Percentiles rank a stretch among this genome's conserved stretches.
Conservation (phyloP, 2,888 invertebrate genomes). For the Andrena bucephala region DNA sequence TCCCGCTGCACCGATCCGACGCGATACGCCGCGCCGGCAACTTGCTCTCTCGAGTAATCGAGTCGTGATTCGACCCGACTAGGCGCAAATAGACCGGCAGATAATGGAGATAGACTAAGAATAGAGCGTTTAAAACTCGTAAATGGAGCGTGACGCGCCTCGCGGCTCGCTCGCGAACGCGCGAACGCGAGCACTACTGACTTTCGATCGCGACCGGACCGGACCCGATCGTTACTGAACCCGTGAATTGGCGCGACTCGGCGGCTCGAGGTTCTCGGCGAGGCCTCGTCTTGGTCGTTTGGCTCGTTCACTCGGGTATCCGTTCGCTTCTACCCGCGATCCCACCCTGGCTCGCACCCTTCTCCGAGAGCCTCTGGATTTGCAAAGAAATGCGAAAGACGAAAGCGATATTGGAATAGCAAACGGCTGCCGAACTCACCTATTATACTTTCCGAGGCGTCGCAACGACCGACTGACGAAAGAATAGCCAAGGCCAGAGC, state of each 20-base stretch:
- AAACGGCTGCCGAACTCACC: slow-evolving; percentile 69
- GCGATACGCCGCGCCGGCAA: slow-evolving; percentile 9
- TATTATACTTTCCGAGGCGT: slow-evolving; percentile 80
- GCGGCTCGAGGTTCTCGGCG: not conserved
- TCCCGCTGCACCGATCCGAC: not conserved
- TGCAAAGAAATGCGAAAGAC: too few relatives aligned
- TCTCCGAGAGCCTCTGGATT: too few relatives aligned
- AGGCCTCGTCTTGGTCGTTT: too few relatives aligned
- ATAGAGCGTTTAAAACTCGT: slow-evolving; percentile 76
- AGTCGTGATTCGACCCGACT: slow-evolving; percentile 66
- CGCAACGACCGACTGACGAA: slow-evolving; percentile 70
- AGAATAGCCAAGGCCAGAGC: slow-evolving; percentile 75
- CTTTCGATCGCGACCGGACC: slow-evolving; percentile 49
- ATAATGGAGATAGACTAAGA: slow-evolving; percentile 78
- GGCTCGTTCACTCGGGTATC: not conserved
- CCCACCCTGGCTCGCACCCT: too few relatives aligned
- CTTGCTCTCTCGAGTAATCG: slow-evolving; percentile 29
- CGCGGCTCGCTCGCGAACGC: slow-evolving; percentile 24
- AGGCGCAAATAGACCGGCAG: slow-evolving; percentile 73
- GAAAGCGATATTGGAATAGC: too few relatives aligned
- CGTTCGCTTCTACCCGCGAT: too few relatives aligned
- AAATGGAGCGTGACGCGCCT: slow-evolving; percentile 77
- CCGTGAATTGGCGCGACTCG: slow-evolving; percentile 2
- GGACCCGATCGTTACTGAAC: not conserved
- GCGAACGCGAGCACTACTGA: slow-evolving; percentile 3